Conservation (phyloP, 2,113 vertebrate species). For the Cygnus buccinator region DNA sequence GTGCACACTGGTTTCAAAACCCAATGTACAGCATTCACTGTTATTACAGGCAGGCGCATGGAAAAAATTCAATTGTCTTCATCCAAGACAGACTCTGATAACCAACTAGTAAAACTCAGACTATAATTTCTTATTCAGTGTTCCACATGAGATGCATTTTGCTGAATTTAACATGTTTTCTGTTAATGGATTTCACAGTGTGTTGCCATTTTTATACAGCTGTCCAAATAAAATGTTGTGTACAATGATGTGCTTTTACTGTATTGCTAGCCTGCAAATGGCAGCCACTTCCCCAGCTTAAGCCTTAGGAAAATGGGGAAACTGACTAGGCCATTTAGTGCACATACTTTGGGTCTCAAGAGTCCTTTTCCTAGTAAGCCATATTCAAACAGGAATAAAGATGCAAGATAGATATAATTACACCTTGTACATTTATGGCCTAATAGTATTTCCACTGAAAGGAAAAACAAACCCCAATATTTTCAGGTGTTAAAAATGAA, state of each 20-base stretch:
- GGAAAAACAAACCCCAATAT: background rate
- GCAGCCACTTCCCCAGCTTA: background rate
- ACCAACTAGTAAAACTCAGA: constrained; percentile 65
- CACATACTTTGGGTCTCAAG: background rate
- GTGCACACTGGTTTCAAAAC: background rate
- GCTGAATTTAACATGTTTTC: constrained; percentile 69
- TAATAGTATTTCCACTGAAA: background rate
- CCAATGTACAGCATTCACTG: background rate
- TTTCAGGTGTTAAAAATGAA: background rate
- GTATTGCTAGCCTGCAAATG: constrained; percentile 38
- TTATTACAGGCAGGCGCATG: background rate
- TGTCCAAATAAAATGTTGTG: constrained; percentile 63
- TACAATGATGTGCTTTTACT: constrained; percentile 48
- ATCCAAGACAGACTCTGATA: constrained; percentile 58
- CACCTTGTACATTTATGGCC: background rate
- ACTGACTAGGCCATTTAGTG: background rate
- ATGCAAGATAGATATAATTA: constrained; percentile 3
- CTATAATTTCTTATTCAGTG: constrained; percentile 66
- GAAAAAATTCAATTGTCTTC: constrained; percentile 45
- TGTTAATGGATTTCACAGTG: constrained; percentile 71
- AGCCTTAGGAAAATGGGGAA: constrained; percentile 19
- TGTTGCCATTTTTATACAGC: constrained; percentile 69
- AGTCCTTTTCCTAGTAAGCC: background rate
- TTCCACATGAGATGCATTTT: constrained; percentile 70
- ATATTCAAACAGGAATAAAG: constrained; percentile 21